Conservation (phyloP, 2,888 invertebrate genomes). For the Lomographa bimaculata region DNA sequence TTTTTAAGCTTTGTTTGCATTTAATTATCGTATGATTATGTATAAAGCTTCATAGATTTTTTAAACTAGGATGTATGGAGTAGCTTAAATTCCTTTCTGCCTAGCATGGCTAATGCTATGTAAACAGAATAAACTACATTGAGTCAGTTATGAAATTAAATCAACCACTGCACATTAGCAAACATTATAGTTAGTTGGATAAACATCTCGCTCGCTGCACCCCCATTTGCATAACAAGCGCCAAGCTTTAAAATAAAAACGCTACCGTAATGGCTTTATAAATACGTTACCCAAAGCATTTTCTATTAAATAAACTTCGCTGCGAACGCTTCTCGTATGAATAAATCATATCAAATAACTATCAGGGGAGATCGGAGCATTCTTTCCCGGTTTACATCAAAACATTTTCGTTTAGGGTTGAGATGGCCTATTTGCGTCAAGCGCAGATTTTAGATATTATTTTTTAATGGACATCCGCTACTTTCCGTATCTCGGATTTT, state of each 20-base stretch:
- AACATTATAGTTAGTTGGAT: conserved; percentile 55
- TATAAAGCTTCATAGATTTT: too few relatives aligned
- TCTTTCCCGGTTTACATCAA: conserved; percentile 66
- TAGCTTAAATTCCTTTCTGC: too few relatives aligned
- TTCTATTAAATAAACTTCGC: conserved; percentile 79
- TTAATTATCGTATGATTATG: too few relatives aligned
- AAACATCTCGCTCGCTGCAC: conserved; percentile 51
- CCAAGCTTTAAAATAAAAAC: conserved; percentile 66
- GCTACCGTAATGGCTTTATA: conserved; percentile 75
- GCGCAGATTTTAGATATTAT: conserved; percentile 60
- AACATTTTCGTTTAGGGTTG: conserved; percentile 65
- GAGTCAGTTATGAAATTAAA: conserved; percentile 38
- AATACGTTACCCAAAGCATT: conserved; percentile 79
- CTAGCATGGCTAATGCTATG: too few relatives aligned
- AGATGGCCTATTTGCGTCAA: conserved; percentile 49
- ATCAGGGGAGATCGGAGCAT: conserved; percentile 81
- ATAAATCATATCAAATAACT: conserved; percentile 90
- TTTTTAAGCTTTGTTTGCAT: too few relatives aligned
- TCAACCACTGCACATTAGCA: conserved; percentile 49
- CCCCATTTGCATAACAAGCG: conserved; percentile 74
- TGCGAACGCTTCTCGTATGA: conserved; percentile 78
- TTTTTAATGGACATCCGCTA: conserved; percentile 54
- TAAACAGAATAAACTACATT: too few relatives aligned
- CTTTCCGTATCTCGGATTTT: conserved; percentile 30
- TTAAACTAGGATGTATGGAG: too few relatives aligned